phyloP scores from a whole-genome alignment of 2,888 invertebrate genomes.

The Mylabris sibirica region DNA sequence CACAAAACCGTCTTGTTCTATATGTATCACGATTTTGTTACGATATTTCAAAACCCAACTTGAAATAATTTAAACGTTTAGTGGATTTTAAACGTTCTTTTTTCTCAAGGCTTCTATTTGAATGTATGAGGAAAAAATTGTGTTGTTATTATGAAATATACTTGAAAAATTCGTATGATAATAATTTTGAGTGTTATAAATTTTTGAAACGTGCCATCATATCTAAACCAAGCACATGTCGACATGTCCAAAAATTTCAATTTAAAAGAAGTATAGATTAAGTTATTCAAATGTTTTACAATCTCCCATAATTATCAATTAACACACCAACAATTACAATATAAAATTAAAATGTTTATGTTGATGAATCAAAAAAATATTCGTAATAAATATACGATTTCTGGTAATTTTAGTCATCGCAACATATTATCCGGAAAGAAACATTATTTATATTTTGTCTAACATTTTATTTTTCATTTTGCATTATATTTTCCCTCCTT shows the following conservation, averaged over 20 bases:
- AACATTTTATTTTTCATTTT: not conserved
- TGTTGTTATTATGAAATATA: not conserved
- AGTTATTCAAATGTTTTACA: too few species aligned
- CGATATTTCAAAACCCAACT: not conserved
- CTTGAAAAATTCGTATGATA: not conserved
- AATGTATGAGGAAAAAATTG: not conserved
- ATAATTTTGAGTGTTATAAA: too few species aligned
- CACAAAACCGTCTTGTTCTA: not conserved
- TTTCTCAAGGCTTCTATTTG: not conserved
- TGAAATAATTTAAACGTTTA: too few species aligned
- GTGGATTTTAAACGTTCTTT: too few species aligned
- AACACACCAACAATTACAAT: not conserved
- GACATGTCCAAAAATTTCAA: too few species aligned
- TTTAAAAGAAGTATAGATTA: too few species aligned
- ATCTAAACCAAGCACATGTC: too few species aligned
- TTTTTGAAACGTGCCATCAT: too few species aligned
- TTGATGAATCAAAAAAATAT: not conserved
- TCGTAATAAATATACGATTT: too few species aligned
- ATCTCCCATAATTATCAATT: too few species aligned
- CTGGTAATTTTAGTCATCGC: not conserved
- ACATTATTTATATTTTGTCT: conserved; percentile 3
- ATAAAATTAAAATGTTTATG: not conserved
- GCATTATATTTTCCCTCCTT: not conserved
- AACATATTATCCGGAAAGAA: not conserved
- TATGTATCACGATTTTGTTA: not conserved